A percentile compares a stretch with the other conserved stretches of the same genome.
phyloP scores from a whole-genome alignment of 2,797 vertebrate species.

The Urocyon cinereoargenteus region DNA sequence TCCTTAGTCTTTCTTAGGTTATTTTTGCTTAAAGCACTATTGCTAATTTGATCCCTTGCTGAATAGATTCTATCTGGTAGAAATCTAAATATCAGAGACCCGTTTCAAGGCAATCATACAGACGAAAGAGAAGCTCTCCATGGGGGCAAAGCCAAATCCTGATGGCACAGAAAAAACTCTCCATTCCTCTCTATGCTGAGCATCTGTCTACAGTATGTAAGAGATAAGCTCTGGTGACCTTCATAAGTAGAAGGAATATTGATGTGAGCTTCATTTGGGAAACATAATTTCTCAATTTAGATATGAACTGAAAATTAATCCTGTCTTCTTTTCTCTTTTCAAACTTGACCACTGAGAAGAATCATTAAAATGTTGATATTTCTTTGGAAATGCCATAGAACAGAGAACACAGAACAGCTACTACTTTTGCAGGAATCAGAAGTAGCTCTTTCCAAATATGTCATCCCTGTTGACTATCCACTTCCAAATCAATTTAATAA shows the following conservation, averaged over 20 bases:
- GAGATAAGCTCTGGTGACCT: not conserved
- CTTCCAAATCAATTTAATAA: not conserved
- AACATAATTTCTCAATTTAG: not conserved
- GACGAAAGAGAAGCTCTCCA: not conserved
- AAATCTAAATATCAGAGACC: not conserved
- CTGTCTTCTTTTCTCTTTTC: not conserved
- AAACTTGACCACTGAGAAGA: not conserved
- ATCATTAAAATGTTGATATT: not conserved
- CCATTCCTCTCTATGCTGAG: not conserved
- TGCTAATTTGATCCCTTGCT: not conserved
- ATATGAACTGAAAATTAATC: not conserved
- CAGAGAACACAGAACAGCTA: not conserved
- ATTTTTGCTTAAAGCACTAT: not conserved
- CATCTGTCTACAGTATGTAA: not conserved
- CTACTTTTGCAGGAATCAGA: not conserved
- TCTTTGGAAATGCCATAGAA: not conserved
- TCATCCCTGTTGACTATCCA: not conserved
- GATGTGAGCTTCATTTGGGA: not conserved
- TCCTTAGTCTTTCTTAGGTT: not conserved
- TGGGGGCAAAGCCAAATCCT: rapidly evolving
- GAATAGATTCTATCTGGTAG: not conserved
- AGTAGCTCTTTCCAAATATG: not conserved
- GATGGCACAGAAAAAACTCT: not conserved
- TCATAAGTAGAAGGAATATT: not conserved
- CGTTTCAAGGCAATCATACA: not conserved